Base-by-base conservation (phyloP, 2,797 vertebrate species). In the Merluccius polli region DNA sequence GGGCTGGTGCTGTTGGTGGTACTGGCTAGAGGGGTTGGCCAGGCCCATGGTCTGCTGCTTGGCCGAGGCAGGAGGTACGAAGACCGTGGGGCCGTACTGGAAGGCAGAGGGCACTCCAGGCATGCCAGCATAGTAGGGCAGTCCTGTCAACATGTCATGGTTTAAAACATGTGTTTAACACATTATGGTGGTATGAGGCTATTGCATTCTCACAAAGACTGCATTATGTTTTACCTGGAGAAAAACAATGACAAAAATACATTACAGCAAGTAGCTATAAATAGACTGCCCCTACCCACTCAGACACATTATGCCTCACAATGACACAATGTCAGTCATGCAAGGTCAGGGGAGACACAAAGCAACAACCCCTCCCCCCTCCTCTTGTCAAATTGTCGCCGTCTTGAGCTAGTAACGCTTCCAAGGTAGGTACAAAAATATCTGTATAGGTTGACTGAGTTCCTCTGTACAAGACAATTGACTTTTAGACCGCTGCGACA, bases 31-130 rank as follows among this genome's bases (percentile, higher is more conserved):
- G 0, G 95, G 91, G 0, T 95, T 94, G 76, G 92, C 94, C 77
- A 98, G 90, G 81, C 91, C 94, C 91, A 98, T 94, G 8, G 93
- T 86, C 0, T 96, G 96, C 85, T 98, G 97, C 86, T 99, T 99
- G 79, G 97, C 96, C 4, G 96, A 96, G 11, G 95, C 92, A 18
- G 95, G 95, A 88, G 97, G 96, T 84, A 99, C 96, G 89, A 99
- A 99, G 91, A 99, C 95, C 15, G 97, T 94, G 77, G 97, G 97
- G 67, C 95, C 97, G 0, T 98, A 98, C 77, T 97, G 97, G 92
- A 98, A 98, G 81, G 97, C 95, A 82, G 95, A 96, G 85, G 97
- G 98, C 84, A 99, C 93, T 0, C 96, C 96, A 0, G 96, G 95
- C 86, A 97, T 59, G 4, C 97, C 95, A 9, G 97, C 90, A 0